Percentiles rank a stretch among this genome's conserved stretches.
phyloP scores from a whole-genome alignment of 2,888 invertebrate genomes.

The Drosophila fungiperda region DNA sequence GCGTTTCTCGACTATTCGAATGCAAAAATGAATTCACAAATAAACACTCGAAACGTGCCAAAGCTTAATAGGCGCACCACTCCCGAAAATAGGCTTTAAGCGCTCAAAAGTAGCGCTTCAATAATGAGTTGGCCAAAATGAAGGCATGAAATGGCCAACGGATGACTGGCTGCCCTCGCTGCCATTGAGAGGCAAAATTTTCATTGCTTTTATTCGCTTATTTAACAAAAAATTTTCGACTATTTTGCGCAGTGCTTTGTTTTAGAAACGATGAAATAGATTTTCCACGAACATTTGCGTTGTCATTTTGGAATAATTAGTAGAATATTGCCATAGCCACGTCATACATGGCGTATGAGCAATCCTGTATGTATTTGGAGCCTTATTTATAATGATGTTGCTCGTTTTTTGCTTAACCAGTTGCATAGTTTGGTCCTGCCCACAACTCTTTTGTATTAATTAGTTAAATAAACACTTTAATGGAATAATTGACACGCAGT shows the following conservation, averaged over 20 bases:
- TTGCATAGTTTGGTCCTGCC: background rate
- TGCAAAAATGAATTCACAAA: constrained; percentile 43
- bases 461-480: constrained; percentile 27
- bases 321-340: constrained; percentile 38
- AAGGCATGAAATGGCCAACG: constrained; percentile 46
- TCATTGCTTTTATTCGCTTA: constrained; percentile 75
- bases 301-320: constrained; percentile 75
- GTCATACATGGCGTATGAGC: constrained; percentile 47
- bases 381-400: constrained; percentile 15
- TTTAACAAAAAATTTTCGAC: constrained; percentile 75
- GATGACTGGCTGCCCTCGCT: constrained; percentile 23
- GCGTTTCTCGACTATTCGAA: constrained; percentile 19
- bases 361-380: constrained; percentile 24
- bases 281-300: constrained; percentile 55
- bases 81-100: constrained; percentile 51
- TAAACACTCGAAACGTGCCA: constrained; percentile 52
- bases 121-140: constrained; percentile 69
- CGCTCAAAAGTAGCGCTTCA: constrained; percentile 25
- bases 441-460: constrained; percentile 27
- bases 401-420: constrained; percentile 9
- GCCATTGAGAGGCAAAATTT: constrained; percentile 64
- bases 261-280: constrained; percentile 40
- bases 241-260: constrained; percentile 59
- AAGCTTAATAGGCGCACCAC: constrained; percentile 19
- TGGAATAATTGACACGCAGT: constrained; percentile 3